Evolutionary conservation across 1,140 invertebrate species (phyloP).

Genomic region (Periplaneta americana): DNA sequence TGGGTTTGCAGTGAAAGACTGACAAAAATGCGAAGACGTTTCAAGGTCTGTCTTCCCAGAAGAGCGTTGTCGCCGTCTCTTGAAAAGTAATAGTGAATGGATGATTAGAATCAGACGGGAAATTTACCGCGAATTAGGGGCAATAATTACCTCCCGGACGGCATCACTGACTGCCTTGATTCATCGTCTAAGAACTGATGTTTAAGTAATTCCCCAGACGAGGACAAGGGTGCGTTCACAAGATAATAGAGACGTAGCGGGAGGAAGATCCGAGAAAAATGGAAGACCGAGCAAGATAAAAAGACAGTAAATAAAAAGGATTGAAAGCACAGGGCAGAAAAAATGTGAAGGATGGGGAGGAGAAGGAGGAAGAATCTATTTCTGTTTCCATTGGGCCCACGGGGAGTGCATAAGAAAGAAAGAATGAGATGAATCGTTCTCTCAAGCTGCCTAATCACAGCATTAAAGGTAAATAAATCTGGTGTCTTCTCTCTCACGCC

Average conservation of each 20-base stretch:
- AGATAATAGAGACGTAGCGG: not conserved
- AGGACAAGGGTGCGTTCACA: not conserved
- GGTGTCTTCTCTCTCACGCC: too few relatives aligned
- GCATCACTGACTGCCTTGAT: too few relatives aligned
- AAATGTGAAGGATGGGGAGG: not conserved
- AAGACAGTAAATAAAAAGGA: not conserved
- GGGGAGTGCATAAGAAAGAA: not conserved
- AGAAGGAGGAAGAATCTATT: conserved; percentile 5
- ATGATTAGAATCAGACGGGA: too few relatives aligned
- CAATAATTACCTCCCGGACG: too few relatives aligned
- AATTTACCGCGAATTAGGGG: too few relatives aligned
- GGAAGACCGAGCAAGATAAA: not conserved
- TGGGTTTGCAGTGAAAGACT: too few relatives aligned
- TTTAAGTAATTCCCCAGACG: too few relatives aligned
- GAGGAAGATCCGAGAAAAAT: not conserved
- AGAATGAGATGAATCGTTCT: not conserved
- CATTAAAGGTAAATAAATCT: not conserved
- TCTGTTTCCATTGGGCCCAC: conserved; percentile 9
- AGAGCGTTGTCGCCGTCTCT: too few relatives aligned
- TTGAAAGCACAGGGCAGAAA: not conserved
- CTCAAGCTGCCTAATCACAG: not conserved
- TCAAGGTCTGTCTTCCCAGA: too few relatives aligned
- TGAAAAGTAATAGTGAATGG: too few relatives aligned
- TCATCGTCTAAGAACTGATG: too few relatives aligned
- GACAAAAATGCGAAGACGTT: too few relatives aligned